Percentiles rank a stretch among this genome's conserved stretches.
These are phyloP conservation scores for Drosophila siamana DNA, from an alignment of 2,888 invertebrate genomes.

Conservation along the genomic window DNA sequence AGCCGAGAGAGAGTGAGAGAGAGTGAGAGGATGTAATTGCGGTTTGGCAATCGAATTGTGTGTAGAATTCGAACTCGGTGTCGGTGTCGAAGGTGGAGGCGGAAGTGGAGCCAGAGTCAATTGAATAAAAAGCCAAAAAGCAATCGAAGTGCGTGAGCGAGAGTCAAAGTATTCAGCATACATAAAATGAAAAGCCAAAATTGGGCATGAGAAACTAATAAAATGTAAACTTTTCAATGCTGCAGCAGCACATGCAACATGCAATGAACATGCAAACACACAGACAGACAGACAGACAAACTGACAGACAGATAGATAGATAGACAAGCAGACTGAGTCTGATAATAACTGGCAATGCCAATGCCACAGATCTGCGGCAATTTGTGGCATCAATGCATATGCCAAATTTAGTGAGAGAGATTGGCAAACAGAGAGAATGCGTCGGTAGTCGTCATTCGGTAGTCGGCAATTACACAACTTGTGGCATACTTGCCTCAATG, in stretches of 20 bases:
- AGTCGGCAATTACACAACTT: conserved; percentile 58
- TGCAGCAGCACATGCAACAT: background rate
- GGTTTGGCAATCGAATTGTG: conserved; percentile 49
- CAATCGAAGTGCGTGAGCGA: conserved; percentile 40
- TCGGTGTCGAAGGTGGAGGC: background rate
- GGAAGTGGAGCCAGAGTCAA: conserved; percentile 59
- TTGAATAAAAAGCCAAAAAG: conserved; percentile 58
- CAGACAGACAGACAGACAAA: too few relatives aligned
- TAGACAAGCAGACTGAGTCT: background rate
- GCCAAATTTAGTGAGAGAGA: conserved; percentile 46
- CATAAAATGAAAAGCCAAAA: conserved; percentile 41
- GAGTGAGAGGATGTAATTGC: conserved; percentile 24
- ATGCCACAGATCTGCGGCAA: conserved; percentile 32
- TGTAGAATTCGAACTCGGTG: background rate
- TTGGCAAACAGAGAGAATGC: too few relatives aligned
- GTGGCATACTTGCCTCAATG: conserved; percentile 19
- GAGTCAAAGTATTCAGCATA: conserved; percentile 27
- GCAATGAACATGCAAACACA: too few relatives aligned
- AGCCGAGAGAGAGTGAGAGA: background rate
- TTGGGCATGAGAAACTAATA: conserved; percentile 46
- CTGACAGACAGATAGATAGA: too few relatives aligned
- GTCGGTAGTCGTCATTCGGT: background rate
- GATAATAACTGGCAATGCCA: conserved; percentile 12
- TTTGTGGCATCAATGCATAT: conserved; percentile 19
- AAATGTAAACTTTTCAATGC: conserved; percentile 46